Evolutionary conservation across 2,797 vertebrate genomes (phyloP).

Genomic region (Microhierax caerulescens): DNA sequence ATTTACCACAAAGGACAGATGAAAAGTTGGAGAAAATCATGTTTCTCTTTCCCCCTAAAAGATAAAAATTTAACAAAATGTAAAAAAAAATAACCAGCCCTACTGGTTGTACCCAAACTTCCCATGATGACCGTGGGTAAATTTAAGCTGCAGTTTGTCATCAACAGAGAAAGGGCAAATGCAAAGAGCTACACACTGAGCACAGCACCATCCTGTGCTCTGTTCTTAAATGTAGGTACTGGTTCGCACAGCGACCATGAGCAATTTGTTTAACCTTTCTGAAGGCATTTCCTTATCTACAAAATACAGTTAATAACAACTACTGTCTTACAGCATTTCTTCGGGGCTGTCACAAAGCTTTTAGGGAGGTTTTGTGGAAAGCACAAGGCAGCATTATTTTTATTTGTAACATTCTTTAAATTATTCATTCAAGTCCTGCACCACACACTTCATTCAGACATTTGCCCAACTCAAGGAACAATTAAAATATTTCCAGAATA

Average conservation of each 20-base stretch:
- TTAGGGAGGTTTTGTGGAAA: constrained; percentile 24
- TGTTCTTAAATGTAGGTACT: background rate
- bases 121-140: background rate
- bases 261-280: constrained; percentile 43
- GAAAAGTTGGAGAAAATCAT: background rate
- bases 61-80: background rate
- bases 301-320: constrained; percentile 23
- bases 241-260: background rate
- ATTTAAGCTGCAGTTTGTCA: background rate
- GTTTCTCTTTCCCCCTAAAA: background rate
- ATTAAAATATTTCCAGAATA: constrained; percentile 71
- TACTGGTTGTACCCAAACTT: background rate
- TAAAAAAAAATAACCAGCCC: no score
- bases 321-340: constrained; percentile 20
- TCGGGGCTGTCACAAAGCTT: constrained; percentile 45
- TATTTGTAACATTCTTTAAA: constrained; percentile 27
- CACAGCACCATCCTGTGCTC: background rate
- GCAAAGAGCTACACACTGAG: background rate
- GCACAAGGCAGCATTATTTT: constrained; percentile 12
- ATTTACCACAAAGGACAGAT: background rate
- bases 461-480: constrained; percentile 68
- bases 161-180: background rate
- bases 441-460: constrained; percentile 60
- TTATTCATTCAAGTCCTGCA: constrained; percentile 50
- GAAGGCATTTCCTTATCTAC: constrained; percentile 30